Conservation (phyloP, 2,113 vertebrate genomes). For the Pipra filicauda region DNA sequence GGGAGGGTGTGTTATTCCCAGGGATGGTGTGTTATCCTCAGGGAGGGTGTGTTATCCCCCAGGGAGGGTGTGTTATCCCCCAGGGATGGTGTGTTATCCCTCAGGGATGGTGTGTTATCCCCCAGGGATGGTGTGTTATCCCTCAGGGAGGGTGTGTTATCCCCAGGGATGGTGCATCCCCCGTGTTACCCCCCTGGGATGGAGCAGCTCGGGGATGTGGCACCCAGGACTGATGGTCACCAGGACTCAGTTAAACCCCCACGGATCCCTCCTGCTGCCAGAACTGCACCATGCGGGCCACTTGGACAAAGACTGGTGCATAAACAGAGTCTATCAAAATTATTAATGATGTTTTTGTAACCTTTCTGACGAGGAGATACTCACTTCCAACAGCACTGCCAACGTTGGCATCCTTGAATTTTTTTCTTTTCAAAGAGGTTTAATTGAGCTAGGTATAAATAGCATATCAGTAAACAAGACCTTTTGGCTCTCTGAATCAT, state of each 20-base stretch:
- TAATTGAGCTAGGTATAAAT: conserved; percentile 66
- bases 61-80: no score
- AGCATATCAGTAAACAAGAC: conserved; percentile 67
- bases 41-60: no score
- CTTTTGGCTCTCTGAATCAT: conserved; percentile 62
- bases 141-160: no score
- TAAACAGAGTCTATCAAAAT: neutral
- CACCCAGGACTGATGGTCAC: neutral
- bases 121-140: no score
- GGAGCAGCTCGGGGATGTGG: rapidly evolving
- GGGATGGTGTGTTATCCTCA: no score
- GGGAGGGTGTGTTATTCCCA: no score
- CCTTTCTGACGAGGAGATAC: conserved; percentile 26
- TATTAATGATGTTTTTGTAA: conserved; percentile 57
- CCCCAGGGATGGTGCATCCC: no score
- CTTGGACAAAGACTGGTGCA: neutral
- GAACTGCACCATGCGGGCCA: rapidly evolving
- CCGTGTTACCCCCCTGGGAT: neutral
- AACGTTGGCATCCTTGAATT: neutral
- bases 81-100: no score
- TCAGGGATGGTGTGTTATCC: no score
- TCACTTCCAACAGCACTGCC: conserved; percentile 27
- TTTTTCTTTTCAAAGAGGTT: conserved; percentile 27
- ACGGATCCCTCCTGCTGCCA: neutral
- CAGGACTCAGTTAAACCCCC: rapidly evolving